phyloP scores from a whole-genome alignment of 2,888 invertebrate species.

The Ypsolopha scabrella region DNA sequence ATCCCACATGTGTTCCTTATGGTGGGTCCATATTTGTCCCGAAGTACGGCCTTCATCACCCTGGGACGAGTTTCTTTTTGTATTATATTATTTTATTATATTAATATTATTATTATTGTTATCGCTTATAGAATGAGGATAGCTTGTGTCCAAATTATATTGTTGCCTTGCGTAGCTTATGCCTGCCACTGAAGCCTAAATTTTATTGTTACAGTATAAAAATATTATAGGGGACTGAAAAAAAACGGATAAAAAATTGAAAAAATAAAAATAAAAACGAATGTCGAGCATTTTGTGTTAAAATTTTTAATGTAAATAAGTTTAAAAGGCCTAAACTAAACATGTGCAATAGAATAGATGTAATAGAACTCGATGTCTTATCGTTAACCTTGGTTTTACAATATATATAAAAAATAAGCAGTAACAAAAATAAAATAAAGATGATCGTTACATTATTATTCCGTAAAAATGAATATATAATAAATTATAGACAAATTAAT shows the following conservation, averaged over 20 bases:
- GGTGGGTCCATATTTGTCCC: no score
- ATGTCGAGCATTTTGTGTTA: background rate
- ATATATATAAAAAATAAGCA: conserved; percentile 13
- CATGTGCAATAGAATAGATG: no score
- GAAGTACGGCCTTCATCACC: no score
- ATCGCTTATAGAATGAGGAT: no score
- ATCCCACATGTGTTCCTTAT: no score
- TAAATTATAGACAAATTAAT: conserved; percentile 55
- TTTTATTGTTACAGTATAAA: background rate
- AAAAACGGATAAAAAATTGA: no score
- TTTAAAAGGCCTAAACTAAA: conserved; percentile 33
- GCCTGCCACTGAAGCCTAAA: conserved; percentile 19
- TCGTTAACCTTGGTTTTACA: background rate
- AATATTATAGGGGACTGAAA: no score
- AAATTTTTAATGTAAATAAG: background rate
- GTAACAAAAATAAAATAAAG: conserved; percentile 8
- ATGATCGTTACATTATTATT: background rate
- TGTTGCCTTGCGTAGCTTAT: conserved; percentile 27
- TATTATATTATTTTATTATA: no score
- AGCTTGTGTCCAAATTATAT: conserved; percentile 19
- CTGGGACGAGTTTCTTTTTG: no score
- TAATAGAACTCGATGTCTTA: no score
- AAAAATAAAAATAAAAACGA: background rate
- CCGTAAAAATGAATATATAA: conserved; percentile 2
- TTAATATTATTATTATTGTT: no score